Conservation (phyloP, 1,140 invertebrate genomes). For the Coelopa frigida region DNA sequence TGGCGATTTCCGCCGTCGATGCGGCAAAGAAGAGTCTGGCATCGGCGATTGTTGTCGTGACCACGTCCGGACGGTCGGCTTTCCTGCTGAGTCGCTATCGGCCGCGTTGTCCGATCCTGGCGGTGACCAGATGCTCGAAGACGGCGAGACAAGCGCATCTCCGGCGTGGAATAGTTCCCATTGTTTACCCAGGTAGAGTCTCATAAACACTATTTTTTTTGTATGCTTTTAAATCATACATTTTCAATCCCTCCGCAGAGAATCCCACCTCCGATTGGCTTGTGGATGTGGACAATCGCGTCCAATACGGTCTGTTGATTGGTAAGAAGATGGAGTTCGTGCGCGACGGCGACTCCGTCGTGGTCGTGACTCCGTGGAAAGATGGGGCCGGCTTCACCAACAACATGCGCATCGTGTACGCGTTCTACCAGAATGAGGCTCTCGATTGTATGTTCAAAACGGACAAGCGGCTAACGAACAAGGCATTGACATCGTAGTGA, state of each 20-base stretch:
- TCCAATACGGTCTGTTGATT: constrained; percentile 76
- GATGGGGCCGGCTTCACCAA: constrained; percentile 94
- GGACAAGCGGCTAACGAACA: constrained; percentile 12
- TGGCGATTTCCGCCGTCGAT: constrained; percentile 93
- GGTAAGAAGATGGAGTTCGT: constrained; percentile 79
- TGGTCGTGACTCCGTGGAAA: constrained; percentile 93
- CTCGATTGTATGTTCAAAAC: constrained; percentile 25
- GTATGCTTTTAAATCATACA: not conserved
- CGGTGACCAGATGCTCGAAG: constrained; percentile 79
- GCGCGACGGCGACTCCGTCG: constrained; percentile 73
- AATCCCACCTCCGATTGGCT: constrained; percentile 68
- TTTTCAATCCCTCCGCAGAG: constrained; percentile 42
- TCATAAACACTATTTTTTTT: not conserved
- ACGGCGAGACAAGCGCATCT: constrained; percentile 89
- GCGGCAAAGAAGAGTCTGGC: constrained; percentile 87
- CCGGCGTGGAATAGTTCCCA: constrained; percentile 85
- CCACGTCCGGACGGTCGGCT: constrained; percentile 88
- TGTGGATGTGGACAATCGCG: constrained; percentile 87
- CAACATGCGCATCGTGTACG: constrained; percentile 87
- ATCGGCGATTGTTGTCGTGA: constrained; percentile 91
- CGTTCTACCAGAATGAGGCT: constrained; percentile 46
- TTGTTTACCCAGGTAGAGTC: constrained; percentile 69
- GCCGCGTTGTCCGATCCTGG: constrained; percentile 91
- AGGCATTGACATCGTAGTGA: not conserved
- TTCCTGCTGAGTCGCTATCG: constrained; percentile 88